These are phyloP conservation scores for Acanthosepion pharaonis DNA, from an alignment of 2,888 invertebrate species.

Conservation along the genomic window DNA sequence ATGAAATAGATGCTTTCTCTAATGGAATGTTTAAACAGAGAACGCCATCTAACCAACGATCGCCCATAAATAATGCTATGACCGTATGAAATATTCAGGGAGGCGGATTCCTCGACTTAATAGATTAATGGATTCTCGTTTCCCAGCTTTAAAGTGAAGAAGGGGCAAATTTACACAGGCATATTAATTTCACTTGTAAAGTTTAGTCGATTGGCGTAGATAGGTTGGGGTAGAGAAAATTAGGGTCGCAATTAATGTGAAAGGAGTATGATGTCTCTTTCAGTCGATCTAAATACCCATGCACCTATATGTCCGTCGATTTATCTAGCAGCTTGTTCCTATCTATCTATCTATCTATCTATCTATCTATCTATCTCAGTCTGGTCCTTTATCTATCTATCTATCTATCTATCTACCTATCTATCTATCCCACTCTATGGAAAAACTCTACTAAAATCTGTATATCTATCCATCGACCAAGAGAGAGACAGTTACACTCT, in stretches of 20 bases:
- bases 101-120: not conserved
- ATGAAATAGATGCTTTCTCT: not conserved
- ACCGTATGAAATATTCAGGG: not conserved
- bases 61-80: not conserved
- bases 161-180: not conserved
- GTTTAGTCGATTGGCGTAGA: not conserved
- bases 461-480: too few species aligned
- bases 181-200: slow-evolving; percentile 17
- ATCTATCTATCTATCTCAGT: too few species aligned
- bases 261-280: not conserved
- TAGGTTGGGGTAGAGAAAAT: not conserved
- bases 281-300: not conserved
- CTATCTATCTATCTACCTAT: too few species aligned
- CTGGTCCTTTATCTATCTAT: too few species aligned
- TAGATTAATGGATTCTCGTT: slow-evolving; percentile 33
- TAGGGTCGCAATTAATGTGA: slow-evolving; percentile 17
- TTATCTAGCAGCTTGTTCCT: too few species aligned
- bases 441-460: too few species aligned
- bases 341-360: too few species aligned
- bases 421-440: too few species aligned
- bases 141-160: not conserved
- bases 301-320: too few species aligned
- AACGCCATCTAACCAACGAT: not conserved
- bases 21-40: slow-evolving; percentile 9
- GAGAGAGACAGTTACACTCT: too few species aligned